Conservation (phyloP, 2,888 invertebrate species). For the Morpho helenor region DNA sequence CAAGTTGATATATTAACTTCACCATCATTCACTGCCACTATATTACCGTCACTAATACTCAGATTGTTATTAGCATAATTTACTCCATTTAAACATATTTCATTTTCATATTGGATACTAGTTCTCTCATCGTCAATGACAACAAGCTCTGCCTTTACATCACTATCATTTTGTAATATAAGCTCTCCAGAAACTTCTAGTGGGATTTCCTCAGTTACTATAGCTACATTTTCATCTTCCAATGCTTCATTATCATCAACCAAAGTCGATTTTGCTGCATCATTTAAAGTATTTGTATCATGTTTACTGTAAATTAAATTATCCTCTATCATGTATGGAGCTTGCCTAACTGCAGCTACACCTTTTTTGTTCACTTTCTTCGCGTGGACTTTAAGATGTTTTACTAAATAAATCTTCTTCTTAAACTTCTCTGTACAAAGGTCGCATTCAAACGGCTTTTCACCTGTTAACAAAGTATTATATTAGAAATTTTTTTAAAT, state of each 20-base stretch:
- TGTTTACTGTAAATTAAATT: slow-evolving; percentile 17
- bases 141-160: slow-evolving; percentile 44
- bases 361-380: slow-evolving; percentile 35
- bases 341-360: slow-evolving; percentile 31
- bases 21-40: slow-evolving; percentile 50
- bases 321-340: slow-evolving; percentile 19
- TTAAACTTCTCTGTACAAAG: slow-evolving; percentile 48
- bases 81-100: slow-evolving; percentile 38
- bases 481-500: not conserved
- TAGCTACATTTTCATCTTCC: slow-evolving; percentile 12
- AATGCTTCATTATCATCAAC: not conserved
- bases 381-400: slow-evolving; percentile 51
- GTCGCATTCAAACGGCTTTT: slow-evolving; percentile 62
- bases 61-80: slow-evolving; percentile 38
- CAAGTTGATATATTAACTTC: slow-evolving; percentile 44
- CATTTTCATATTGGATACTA: slow-evolving; percentile 27
- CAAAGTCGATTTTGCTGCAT: not conserved
- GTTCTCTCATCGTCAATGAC: slow-evolving; percentile 42
- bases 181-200: slow-evolving; percentile 48
- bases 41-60: slow-evolving; percentile 41
- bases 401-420: slow-evolving; percentile 53
- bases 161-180: slow-evolving; percentile 45
- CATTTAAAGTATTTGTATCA: slow-evolving; percentile 1
- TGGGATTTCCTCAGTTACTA: slow-evolving; percentile 39
- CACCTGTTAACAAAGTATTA: slow-evolving; percentile 40